phyloP scores from a whole-genome alignment of 2,113 vertebrate species.

The Callithrix jacchus region DNA sequence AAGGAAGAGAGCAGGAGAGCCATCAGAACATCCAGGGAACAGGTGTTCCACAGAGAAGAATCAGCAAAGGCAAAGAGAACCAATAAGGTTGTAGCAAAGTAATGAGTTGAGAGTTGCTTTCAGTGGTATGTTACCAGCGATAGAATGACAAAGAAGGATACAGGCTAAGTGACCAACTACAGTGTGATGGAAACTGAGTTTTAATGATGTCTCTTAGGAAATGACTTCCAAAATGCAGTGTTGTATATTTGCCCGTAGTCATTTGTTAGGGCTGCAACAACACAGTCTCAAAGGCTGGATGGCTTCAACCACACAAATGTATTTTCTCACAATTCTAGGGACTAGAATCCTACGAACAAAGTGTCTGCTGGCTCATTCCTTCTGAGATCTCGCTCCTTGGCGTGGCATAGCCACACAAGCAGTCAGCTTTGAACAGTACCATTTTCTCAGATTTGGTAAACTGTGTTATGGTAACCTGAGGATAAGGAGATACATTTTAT shows the following conservation, averaged over 20 bases:
- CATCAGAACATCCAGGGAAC: rapidly evolving
- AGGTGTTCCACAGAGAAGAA: not conserved
- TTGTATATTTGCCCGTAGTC: not conserved
- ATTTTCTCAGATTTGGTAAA: not conserved
- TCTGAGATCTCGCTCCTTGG: not conserved
- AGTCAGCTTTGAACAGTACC: not conserved
- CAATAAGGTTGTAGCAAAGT: not conserved
- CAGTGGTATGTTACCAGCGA: not conserved
- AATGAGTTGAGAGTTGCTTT: not conserved
- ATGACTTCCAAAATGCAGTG: not conserved
- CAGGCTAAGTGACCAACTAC: not conserved
- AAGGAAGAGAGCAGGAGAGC: not conserved
- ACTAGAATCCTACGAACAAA: not conserved
- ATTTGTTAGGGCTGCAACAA: not conserved
- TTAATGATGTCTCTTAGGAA: not conserved
- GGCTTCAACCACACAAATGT: not conserved
- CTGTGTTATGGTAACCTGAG: not conserved
- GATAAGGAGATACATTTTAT: not conserved
- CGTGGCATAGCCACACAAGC: not conserved
- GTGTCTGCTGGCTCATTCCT: not conserved
- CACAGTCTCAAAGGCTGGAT: too few relatives aligned
- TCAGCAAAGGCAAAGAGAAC: not conserved
- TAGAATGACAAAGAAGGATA: not conserved
- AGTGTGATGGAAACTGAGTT: not conserved
- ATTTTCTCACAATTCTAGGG: not conserved